A percentile compares a stretch with the other conserved stretches of the same genome.
Conservation (phyloP, 2,888 invertebrate genomes). For the Gnatocerus cornutus region DNA sequence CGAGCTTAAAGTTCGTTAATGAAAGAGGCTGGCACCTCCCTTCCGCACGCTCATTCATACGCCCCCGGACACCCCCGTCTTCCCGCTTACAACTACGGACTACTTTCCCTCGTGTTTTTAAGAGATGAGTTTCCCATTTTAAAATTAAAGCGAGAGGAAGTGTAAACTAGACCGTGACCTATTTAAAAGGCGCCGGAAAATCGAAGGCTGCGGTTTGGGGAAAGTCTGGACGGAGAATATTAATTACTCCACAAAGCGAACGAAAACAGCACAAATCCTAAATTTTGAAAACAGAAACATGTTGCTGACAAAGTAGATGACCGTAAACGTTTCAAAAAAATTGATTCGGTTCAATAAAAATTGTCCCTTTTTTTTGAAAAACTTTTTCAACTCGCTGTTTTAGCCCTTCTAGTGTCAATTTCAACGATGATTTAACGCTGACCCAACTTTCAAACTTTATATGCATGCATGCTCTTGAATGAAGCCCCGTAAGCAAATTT, state of each 20-base stretch:
- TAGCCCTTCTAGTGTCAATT: too few species aligned
- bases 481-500: conserved; percentile 48
- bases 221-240: not conserved
- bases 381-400: too few species aligned
- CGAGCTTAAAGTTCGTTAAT: conserved; percentile 62
- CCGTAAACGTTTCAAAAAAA: too few species aligned
- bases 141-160: conserved; percentile 69
- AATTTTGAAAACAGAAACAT: too few species aligned
- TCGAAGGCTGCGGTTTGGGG: conserved; percentile 15
- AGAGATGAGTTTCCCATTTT: conserved; percentile 70
- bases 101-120: conserved; percentile 66
- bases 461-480: conserved; percentile 48
- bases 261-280: too few species aligned
- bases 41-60: conserved; percentile 59
- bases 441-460: not conserved
- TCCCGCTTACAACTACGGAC: conserved; percentile 56
- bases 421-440: too few species aligned
- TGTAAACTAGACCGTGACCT: conserved; percentile 71
- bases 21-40: conserved; percentile 60
- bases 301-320: too few species aligned
- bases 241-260: too few species aligned
- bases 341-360: too few species aligned
- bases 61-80: conserved; percentile 46
- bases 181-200: conserved; percentile 51
- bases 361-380: too few species aligned